Base-by-base conservation (phyloP, 2,113 vertebrate species). In the Antennarius striatus region DNA sequence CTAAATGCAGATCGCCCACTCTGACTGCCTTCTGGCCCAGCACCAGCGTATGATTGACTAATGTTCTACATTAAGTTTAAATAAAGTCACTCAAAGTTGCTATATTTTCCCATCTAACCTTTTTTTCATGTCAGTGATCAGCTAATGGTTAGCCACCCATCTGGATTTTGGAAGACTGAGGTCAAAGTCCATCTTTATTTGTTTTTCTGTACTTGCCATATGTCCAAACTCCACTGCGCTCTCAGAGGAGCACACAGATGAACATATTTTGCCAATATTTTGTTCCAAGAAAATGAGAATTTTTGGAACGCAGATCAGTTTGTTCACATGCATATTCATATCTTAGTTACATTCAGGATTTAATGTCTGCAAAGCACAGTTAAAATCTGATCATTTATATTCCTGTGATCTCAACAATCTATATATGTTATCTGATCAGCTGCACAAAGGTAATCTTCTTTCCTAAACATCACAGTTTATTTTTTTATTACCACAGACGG, bases 131-230 rank as follows among this genome's bases (percentile, higher is more conserved):
- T 10, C 2, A 1, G 48, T 8, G 15, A 50, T 62, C 42, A 45
- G 14, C 22, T 43, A 7, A 64, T n/a, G 36, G 9, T 40, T 47
- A 42, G 16, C 22, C 15, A 36, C 32, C 46, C 22, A 15, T 55
- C 11, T 53, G 58, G 10, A 39, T 56, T 66, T 75, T 54, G 64
- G 56, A 68, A 68, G 17, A 30, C 50, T 32, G 50, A 68, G 82
- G 73, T 84, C 83, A 86, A 89, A 87, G 86, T 86, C 83, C 68
- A 10, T 8, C 42, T 40, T 39, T 5, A 14, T 56, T 63, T 78
- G 79, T 88, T 89, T 72, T 71, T 71, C 64, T 83, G 29, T 76
- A 65, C 29, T 56, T 65, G 62, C 47, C 69, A 77, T 50, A 48
- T 15, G 53, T 83, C 62, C 73, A 87, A 84, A 86, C 43, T 77